These are phyloP conservation scores for Heteromyza rotundicornis DNA, from an alignment of 2,888 invertebrate genomes.

Conservation along the genomic window DNA sequence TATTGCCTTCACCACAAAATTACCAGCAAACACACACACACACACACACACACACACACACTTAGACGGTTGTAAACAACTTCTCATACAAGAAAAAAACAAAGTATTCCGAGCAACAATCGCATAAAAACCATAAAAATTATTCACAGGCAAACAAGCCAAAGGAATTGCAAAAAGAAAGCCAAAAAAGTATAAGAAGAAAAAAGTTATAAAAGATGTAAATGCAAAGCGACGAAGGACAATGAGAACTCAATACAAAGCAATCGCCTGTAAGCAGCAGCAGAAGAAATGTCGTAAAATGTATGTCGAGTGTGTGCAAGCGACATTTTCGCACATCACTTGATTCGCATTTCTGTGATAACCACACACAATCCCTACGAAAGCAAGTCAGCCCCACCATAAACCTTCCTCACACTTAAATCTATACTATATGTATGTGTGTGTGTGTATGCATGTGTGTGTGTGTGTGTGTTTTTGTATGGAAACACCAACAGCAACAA, in stretches of 20 bases:
- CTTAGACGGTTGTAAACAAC: neutral
- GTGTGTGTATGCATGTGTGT: neutral
- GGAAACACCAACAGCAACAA: neutral
- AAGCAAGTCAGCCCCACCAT: no score
- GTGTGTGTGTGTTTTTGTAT: neutral
- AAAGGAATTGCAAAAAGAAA: neutral
- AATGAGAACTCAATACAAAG: neutral
- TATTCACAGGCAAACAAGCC: neutral
- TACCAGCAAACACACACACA: neutral
- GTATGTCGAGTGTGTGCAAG: neutral
- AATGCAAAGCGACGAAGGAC: neutral
- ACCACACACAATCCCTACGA: no score
- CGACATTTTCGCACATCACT: neutral
- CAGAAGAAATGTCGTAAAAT: neutral
- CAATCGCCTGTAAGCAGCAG: neutral
- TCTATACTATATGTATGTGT: constrained; percentile 1
- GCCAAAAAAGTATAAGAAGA: no score
- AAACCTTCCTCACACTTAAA: no score
- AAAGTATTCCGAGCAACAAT: neutral
- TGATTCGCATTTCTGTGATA: no score
- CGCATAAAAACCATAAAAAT: constrained; percentile 2
- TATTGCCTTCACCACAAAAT: neutral
- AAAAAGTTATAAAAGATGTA: no score
- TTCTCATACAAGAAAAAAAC: neutral
- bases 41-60: neutral